A percentile compares a stretch with the other conserved stretches of the same genome.
phyloP scores from a whole-genome alignment of 2,888 invertebrate genomes.

The Eledona agricola region DNA sequence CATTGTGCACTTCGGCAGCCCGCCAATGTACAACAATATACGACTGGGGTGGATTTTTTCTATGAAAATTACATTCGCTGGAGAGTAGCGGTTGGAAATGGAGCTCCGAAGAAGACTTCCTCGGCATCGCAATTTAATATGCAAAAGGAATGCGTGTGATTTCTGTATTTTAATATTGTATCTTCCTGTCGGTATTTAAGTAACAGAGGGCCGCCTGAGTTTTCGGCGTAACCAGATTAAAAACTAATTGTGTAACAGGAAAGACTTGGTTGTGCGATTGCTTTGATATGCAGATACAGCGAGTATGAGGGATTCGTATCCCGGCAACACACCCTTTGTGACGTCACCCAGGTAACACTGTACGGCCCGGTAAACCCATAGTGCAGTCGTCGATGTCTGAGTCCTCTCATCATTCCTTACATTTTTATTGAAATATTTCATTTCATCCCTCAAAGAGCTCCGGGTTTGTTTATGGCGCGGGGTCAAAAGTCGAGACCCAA shows the following conservation, averaged over 20 bases:
- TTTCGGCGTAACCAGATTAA: slow-evolving; percentile 42
- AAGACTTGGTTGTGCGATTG: slow-evolving; percentile 55
- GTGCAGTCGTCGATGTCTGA: slow-evolving; percentile 20
- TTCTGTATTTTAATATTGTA: slow-evolving; percentile 58
- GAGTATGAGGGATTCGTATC: slow-evolving; percentile 59
- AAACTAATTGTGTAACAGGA: slow-evolving; percentile 50
- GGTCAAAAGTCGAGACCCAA: slow-evolving; percentile 21
- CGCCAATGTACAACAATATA: not conserved
- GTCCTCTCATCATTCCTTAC: slow-evolving; percentile 34
- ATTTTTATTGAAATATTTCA: slow-evolving; percentile 38
- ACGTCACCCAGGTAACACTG: slow-evolving; percentile 61
- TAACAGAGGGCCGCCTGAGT: slow-evolving; percentile 43
- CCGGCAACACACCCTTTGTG: slow-evolving; percentile 62
- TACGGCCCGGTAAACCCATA: slow-evolving; percentile 37
- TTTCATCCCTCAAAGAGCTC: too few relatives aligned
- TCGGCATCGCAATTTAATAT: slow-evolving; percentile 58
- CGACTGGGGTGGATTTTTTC: not conserved
- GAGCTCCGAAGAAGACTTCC: not conserved
- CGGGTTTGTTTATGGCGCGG: too few relatives aligned
- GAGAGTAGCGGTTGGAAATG: too few relatives aligned
- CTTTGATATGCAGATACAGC: slow-evolving; percentile 57
- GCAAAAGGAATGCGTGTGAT: slow-evolving; percentile 54
- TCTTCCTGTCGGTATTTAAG: slow-evolving; percentile 53
- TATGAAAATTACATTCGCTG: too few relatives aligned
- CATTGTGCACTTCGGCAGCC: slow-evolving; percentile 13